Evolutionary conservation across 2,113 vertebrate species (phyloP).

Genomic region (Oreochromis tanganicae): DNA sequence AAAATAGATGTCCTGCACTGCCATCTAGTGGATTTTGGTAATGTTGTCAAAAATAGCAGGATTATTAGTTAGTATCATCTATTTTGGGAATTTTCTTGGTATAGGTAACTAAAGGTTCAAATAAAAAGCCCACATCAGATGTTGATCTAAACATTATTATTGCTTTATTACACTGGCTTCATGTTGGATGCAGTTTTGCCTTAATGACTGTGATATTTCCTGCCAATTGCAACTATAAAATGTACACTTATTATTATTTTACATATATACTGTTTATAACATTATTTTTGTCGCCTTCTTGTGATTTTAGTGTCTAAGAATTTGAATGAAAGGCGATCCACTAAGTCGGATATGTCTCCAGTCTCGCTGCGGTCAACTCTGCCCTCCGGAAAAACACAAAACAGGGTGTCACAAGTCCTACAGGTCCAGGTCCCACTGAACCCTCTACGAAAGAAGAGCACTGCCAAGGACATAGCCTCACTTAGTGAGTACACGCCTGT

Average conservation of each 20-base stretch:
- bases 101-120: not conserved
- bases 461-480: constrained; percentile 75
- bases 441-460: constrained; percentile 86
- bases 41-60: not conserved
- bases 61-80: not conserved
- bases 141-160: not conserved
- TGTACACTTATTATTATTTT: not conserved
- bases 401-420: constrained; percentile 89
- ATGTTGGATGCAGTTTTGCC: not conserved
- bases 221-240: not conserved
- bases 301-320: constrained; percentile 84
- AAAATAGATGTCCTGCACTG: not conserved
- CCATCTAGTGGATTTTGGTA: constrained; percentile 36
- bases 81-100: not conserved
- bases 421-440: constrained; percentile 90
- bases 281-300: not conserved
- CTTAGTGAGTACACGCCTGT: constrained; percentile 72
- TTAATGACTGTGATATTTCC: not conserved
- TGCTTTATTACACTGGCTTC: not conserved
- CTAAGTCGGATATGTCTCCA: constrained; percentile 89
- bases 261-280: not conserved
- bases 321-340: constrained; percentile 83
- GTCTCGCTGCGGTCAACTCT: constrained; percentile 81
- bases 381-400: constrained; percentile 79
- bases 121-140: not conserved